phyloP scores from a whole-genome alignment of 1,140 invertebrate genomes.

The Halesus radiatus region DNA sequence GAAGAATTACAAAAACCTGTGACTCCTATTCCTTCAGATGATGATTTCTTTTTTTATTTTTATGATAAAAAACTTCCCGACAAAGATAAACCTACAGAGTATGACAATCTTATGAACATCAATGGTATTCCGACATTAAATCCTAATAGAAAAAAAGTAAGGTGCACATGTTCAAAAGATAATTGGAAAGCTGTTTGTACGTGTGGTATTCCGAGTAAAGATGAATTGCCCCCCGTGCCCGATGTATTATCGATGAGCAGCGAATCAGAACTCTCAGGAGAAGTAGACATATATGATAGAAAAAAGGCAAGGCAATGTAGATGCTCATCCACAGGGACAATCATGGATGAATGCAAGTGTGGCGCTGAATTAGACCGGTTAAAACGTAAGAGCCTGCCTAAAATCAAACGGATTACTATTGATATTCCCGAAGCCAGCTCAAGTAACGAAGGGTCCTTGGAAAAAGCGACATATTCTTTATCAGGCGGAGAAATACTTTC shows the following conservation, averaged over 20 bases:
- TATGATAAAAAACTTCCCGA: conserved; percentile 64
- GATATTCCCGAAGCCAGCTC: neutral
- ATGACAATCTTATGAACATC: conserved; percentile 61
- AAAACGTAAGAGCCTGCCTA: conserved; percentile 1
- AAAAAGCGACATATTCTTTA: neutral
- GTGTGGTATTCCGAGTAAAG: conserved; percentile 49
- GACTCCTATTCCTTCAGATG: conserved; percentile 44
- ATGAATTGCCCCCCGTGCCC: neutral
- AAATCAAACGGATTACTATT: conserved; percentile 1
- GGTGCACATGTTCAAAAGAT: conserved; percentile 47
- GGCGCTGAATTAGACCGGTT: neutral
- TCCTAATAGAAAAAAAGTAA: conserved; percentile 50
- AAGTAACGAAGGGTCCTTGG: neutral
- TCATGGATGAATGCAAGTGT: conserved; percentile 41
- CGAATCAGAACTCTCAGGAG: conserved; percentile 4
- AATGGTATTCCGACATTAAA: conserved; percentile 65
- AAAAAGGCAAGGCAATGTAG: conserved; percentile 48
- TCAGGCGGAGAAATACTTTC: neutral
- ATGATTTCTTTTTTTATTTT: conserved; percentile 67
- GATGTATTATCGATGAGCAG: neutral
- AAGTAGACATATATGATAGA: neutral
- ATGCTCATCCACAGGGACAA: conserved; percentile 59
- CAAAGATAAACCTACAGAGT: conserved; percentile 56
- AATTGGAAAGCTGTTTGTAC: conserved; percentile 60
- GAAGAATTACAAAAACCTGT: conserved; percentile 55